A percentile compares a stretch with the other conserved stretches of the same genome.
Evolutionary conservation across 2,113 vertebrate species (phyloP).

Genomic region (Serilophus lunatus): DNA sequence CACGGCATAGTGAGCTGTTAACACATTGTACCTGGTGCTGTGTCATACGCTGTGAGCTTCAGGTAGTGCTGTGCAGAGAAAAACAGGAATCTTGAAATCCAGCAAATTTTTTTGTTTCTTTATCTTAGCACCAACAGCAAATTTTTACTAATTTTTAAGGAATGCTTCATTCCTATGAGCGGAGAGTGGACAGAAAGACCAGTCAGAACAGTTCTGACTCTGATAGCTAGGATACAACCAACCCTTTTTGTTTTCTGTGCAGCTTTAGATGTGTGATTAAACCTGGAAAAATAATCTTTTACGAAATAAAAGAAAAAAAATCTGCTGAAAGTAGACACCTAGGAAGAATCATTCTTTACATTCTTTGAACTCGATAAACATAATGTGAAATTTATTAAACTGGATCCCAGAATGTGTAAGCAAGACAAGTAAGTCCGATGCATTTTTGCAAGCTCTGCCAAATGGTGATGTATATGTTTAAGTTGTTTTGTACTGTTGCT

Average conservation of each 20-base stretch:
- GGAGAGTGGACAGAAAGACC: neutral
- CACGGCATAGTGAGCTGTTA: neutral
- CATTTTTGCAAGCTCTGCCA: neutral
- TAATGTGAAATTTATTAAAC: neutral
- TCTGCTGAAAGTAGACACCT: neutral
- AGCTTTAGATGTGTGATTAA: neutral
- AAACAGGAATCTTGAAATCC: neutral
- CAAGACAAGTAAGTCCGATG: neutral
- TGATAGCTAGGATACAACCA: neutral
- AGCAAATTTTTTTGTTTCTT: neutral
- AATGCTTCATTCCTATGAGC: neutral
- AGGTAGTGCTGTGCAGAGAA: neutral
- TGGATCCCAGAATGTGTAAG: neutral
- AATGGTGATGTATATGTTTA: neutral
- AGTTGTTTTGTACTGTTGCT: neutral
- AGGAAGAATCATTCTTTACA: neutral
- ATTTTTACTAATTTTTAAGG: neutral
- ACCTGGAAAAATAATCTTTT: neutral
- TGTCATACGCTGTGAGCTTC: neutral
- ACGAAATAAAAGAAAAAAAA: neutral
- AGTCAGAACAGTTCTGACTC: neutral
- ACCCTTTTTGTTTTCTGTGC: neutral
- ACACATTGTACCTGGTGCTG: neutral
- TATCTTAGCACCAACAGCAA: neutral
- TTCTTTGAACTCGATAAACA: neutral